A percentile compares a stretch with the other conserved stretches of the same genome.
phyloP scores from a whole-genome alignment of 2,888 invertebrate species.

The Oxytorus armatus region DNA sequence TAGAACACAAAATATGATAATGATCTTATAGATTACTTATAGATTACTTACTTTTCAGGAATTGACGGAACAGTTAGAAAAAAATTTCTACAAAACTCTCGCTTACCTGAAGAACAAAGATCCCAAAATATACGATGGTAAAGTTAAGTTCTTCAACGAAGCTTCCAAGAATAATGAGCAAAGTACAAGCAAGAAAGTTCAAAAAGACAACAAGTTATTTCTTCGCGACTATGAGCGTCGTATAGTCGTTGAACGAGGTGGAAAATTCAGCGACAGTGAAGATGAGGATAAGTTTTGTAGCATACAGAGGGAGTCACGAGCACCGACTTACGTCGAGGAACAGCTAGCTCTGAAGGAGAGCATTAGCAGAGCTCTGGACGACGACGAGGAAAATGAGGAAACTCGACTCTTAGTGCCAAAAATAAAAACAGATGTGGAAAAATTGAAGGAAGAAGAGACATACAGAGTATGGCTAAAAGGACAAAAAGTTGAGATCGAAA shows the following conservation, averaged over 20 bases:
- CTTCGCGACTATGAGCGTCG: constrained; percentile 93
- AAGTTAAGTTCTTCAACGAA: constrained; percentile 89
- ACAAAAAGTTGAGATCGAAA: constrained; percentile 87
- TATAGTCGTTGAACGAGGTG: constrained; percentile 89
- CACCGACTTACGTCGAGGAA: constrained; percentile 88
- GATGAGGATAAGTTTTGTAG: constrained; percentile 76
- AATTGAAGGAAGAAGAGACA: constrained; percentile 82
- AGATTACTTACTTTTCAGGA: constrained; percentile 81
- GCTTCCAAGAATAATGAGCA: constrained; percentile 52
- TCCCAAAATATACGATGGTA: constrained; percentile 94
- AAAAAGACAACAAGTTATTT: constrained; percentile 87
- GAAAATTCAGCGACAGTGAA: constrained; percentile 84
- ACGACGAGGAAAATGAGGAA: constrained; percentile 85
- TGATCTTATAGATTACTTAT: constrained; percentile 1
- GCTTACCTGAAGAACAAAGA: constrained; percentile 94
- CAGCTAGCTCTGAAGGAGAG: constrained; percentile 88
- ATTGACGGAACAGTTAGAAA: constrained; percentile 90
- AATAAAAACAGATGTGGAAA: constrained; percentile 84
- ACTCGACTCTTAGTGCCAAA: constrained; percentile 76
- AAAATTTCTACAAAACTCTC: constrained; percentile 94
- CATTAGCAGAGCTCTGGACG: constrained; percentile 86
- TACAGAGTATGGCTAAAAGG: constrained; percentile 94
- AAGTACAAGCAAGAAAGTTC: constrained; percentile 79
- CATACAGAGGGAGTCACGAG: constrained; percentile 75
- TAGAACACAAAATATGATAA: too few species aligned